A percentile compares a stretch with the other conserved stretches of the same genome.
phyloP scores from a whole-genome alignment of 37 sponge, comb jelly and placozoan genomes.

The Cliona cf. orientalis region DNA sequence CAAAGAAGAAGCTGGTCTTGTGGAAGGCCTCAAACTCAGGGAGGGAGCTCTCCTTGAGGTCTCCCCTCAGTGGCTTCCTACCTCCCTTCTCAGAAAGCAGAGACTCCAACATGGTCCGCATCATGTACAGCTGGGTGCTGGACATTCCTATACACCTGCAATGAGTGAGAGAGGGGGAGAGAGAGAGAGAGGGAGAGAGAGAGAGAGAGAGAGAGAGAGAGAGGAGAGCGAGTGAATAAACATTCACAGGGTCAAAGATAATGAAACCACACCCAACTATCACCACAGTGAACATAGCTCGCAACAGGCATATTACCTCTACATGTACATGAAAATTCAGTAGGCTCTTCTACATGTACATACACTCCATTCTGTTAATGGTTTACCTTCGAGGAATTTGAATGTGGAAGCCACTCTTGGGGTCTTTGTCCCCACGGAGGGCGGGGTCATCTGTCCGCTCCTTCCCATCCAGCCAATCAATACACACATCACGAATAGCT shows the following conservation, averaged over 20 bases:
- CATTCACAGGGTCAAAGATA: neutral
- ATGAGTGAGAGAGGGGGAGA: neutral
- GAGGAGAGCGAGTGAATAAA: neutral
- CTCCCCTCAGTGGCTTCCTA: slow-evolving; percentile 76
- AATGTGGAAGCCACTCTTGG: slow-evolving; percentile 85
- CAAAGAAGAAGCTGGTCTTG: slow-evolving; percentile 87
- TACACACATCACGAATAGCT: slow-evolving; percentile 95
- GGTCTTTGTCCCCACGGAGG: slow-evolving; percentile 95
- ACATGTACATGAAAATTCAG: neutral
- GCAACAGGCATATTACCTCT: neutral
- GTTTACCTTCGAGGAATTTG: slow-evolving; percentile 72
- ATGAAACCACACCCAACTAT: neutral
- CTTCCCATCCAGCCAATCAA: slow-evolving; percentile 93
- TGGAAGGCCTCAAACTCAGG: slow-evolving; percentile 92
- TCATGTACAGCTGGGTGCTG: slow-evolving; percentile 89
- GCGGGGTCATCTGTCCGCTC: slow-evolving; percentile 93
- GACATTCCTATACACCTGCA: slow-evolving; percentile 54
- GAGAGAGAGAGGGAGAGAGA: slow-evolving; percentile 14
- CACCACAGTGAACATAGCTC: too few relatives aligned
- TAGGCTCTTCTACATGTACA: too few relatives aligned
- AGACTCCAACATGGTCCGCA: slow-evolving; percentile 97
- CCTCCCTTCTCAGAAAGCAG: slow-evolving; percentile 92
- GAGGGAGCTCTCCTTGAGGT: slow-evolving; percentile 72
- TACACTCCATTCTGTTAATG: too few relatives aligned
- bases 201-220: slow-evolving; percentile 29